Evolutionary conservation across 2,797 vertebrate genomes (phyloP).

Genomic region (Microctenopoma lineatum): DNA sequence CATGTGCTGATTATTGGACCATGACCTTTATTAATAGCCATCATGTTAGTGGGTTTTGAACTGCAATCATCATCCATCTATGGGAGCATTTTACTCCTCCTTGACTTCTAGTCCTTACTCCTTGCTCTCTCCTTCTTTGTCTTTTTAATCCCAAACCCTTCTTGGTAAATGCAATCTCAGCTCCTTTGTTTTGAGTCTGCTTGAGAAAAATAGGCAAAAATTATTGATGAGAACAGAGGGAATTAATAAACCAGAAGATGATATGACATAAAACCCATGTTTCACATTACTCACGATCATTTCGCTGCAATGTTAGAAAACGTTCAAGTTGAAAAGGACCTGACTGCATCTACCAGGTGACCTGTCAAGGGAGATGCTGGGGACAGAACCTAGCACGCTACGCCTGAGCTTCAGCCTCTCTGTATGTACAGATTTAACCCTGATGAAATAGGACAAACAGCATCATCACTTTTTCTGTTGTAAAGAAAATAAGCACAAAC

Average conservation of each 20-base stretch:
- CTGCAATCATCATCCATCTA: constrained; percentile 10
- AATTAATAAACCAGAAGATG: not conserved
- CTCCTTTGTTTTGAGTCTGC: constrained; percentile 18
- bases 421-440: too few species aligned
- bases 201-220: not conserved
- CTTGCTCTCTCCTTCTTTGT: not conserved
- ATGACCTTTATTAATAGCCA: constrained; percentile 34
- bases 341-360: not conserved
- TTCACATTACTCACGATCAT: not conserved
- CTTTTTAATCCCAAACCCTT: constrained; percentile 1
- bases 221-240: not conserved
- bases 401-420: too few species aligned
- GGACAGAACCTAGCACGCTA: too few species aligned
- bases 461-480: too few species aligned
- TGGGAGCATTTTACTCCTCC: constrained; percentile 13
- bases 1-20: constrained; percentile 40
- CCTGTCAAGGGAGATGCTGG: too few species aligned
- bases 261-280: not conserved
- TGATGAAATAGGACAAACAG: too few species aligned
- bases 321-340: too few species aligned
- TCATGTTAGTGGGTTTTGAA: constrained; percentile 4
- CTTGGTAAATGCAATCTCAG: not conserved
- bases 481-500: not conserved
- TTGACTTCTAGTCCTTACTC: constrained; percentile 10
- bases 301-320: not conserved